A percentile compares a stretch with the other conserved stretches of the same genome.
phyloP scores from a whole-genome alignment of 2,113 vertebrate genomes.

The Campylorhamphus procurvoides region DNA sequence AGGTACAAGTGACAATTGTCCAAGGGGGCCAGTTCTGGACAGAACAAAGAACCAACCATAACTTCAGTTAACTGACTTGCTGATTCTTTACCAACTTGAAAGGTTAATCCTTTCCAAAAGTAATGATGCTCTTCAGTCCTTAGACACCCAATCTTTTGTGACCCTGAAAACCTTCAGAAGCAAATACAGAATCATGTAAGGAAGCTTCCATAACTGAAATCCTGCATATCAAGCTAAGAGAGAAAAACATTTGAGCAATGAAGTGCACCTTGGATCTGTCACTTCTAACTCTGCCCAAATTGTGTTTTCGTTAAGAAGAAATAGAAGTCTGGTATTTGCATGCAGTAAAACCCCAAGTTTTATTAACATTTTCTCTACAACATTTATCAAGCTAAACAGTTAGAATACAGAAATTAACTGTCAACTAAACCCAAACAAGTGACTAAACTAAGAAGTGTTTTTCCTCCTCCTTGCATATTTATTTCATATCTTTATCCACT shows the following conservation, averaged over 20 bases:
- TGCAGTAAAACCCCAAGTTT: not conserved
- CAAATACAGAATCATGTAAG: not conserved
- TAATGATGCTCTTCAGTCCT: not conserved
- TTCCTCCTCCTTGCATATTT: not conserved
- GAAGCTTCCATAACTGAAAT: not conserved
- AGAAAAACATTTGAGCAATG: not conserved
- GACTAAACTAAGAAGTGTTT: not conserved
- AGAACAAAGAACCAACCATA: not conserved
- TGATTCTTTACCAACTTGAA: not conserved
- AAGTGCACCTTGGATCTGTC: not conserved
- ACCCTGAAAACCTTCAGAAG: not conserved
- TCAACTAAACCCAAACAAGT: not conserved
- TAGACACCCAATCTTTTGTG: not conserved
- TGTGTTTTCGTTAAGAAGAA: not conserved
- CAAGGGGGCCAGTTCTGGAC: rapidly evolving
- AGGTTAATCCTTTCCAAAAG: not conserved
- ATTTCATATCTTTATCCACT: not conserved
- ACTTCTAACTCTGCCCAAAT: not conserved
- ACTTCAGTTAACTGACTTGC: not conserved
- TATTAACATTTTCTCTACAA: not conserved
- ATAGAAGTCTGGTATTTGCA: not conserved
- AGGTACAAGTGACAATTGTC: not conserved
- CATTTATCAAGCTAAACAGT: not conserved
- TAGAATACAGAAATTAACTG: not conserved
- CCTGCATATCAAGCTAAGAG: not conserved